A percentile compares a stretch with the other conserved stretches of the same genome.
Evolutionary conservation across 1,140 invertebrate genomes (phyloP).

Genomic region (Monomorium pharaonis): DNA sequence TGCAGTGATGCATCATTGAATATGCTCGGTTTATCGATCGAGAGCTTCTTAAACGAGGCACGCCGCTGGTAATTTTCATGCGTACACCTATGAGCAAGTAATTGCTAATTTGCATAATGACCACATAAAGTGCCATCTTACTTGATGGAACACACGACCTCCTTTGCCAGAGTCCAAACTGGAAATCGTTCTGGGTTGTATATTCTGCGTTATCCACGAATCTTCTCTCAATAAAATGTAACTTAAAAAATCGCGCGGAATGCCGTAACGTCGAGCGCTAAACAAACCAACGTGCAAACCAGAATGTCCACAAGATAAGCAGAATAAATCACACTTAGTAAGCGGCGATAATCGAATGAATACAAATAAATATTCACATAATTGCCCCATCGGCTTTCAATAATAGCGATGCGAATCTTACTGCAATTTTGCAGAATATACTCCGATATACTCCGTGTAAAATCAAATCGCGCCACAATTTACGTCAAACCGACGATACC

Average conservation of each 20-base stretch:
- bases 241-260: not conserved
- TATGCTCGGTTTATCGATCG: constrained; percentile 19
- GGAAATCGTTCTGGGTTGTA: constrained; percentile 19
- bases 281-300: not conserved
- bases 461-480: constrained; percentile 50
- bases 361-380: not conserved
- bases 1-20: constrained; percentile 38
- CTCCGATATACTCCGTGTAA: not conserved
- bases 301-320: not conserved
- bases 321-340: not conserved
- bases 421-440: not conserved
- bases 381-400: not conserved
- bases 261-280: not conserved
- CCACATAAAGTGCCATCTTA: constrained; percentile 58
- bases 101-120: constrained; percentile 79
- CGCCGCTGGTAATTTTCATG: constrained; percentile 55
- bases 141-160: constrained; percentile 23
- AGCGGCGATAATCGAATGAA: not conserved
- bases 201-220: not conserved
- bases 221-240: not conserved
- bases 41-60: not conserved
- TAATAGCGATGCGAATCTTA: not conserved
- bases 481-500: not conserved
- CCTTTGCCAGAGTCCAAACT: constrained; percentile 11
- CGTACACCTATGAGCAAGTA: constrained; percentile 58